A percentile compares a stretch with the other conserved stretches of the same genome.
These are phyloP conservation scores for Tetragnatha montana DNA, from an alignment of 2,888 invertebrate genomes.

Conservation along the genomic window DNA sequence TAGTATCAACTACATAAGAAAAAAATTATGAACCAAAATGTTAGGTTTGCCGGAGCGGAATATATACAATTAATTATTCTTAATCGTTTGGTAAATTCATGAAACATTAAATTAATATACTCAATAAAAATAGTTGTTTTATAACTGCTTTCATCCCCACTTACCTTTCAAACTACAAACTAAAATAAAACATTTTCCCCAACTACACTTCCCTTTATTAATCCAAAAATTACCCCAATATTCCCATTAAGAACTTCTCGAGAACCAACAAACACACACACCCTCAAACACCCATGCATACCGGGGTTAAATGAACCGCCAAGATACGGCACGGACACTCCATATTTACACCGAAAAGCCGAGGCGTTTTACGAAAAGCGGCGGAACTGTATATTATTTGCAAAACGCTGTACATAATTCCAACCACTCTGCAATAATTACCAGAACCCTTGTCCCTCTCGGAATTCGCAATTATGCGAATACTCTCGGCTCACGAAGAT, in stretches of 20 bases:
- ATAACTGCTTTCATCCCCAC: background rate
- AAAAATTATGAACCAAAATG: too few species aligned
- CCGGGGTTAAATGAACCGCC: conserved; percentile 13
- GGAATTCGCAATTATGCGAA: conserved; percentile 50
- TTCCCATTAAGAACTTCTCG: background rate
- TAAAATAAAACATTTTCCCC: background rate
- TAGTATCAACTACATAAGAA: too few species aligned
- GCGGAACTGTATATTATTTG: conserved; percentile 35
- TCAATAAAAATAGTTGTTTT: background rate
- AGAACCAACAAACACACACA: background rate
- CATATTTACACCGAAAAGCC: background rate
- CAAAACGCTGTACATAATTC: background rate
- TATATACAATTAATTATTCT: too few species aligned
- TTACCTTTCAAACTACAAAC: background rate
- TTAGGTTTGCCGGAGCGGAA: too few species aligned
- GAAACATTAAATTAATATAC: background rate
- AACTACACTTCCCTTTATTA: background rate
- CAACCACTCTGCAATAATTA: conserved; percentile 48
- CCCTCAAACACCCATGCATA: background rate
- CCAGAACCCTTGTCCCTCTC: conserved; percentile 15
- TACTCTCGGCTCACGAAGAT: background rate
- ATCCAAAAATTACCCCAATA: background rate
- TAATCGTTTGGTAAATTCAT: background rate
- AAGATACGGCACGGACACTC: background rate
- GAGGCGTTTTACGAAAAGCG: background rate